Conservation (phyloP, 2,113 vertebrate genomes). For the Aspiorhynchus laticeps region DNA sequence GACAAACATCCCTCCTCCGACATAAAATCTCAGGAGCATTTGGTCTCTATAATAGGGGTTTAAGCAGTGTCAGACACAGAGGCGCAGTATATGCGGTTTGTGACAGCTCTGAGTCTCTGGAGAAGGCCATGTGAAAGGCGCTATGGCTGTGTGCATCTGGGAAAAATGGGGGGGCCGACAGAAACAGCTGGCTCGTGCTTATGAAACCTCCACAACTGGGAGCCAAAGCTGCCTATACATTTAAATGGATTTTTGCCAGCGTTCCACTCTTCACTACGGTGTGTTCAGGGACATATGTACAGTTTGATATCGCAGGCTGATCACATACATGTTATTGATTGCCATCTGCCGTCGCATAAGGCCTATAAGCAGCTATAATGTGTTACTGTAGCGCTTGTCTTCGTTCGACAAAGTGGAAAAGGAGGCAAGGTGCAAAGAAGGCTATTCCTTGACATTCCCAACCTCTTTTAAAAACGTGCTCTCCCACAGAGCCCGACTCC, state of each 20-base stretch:
- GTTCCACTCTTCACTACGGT: slow-evolving; percentile 54
- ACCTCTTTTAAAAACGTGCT: slow-evolving; percentile 30
- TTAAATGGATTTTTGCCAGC: slow-evolving; percentile 49
- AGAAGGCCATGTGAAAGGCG: slow-evolving; percentile 46
- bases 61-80: slow-evolving; percentile 58
- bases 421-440: not conserved
- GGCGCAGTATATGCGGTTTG: slow-evolving; percentile 49
- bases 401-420: not conserved
- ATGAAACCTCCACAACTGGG: slow-evolving; percentile 37
- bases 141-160: slow-evolving; percentile 57
- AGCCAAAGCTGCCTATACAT: slow-evolving; percentile 56
- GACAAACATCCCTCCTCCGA: not conserved
- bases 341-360: not conserved
- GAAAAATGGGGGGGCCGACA: slow-evolving; percentile 52
- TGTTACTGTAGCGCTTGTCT: not conserved
- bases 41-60: slow-evolving; percentile 51
- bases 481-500: slow-evolving; percentile 39
- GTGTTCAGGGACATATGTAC: slow-evolving; percentile 44
- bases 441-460: slow-evolving; percentile 33
- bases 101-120: slow-evolving; percentile 61
- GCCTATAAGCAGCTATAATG: not conserved
- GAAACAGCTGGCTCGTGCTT: slow-evolving; percentile 67
- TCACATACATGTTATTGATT: not conserved
- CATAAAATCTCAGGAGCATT: slow-evolving; percentile 43
- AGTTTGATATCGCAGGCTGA: not conserved